Conservation (phyloP, 2,797 vertebrate species). For the Premnoplex brunnescens region DNA sequence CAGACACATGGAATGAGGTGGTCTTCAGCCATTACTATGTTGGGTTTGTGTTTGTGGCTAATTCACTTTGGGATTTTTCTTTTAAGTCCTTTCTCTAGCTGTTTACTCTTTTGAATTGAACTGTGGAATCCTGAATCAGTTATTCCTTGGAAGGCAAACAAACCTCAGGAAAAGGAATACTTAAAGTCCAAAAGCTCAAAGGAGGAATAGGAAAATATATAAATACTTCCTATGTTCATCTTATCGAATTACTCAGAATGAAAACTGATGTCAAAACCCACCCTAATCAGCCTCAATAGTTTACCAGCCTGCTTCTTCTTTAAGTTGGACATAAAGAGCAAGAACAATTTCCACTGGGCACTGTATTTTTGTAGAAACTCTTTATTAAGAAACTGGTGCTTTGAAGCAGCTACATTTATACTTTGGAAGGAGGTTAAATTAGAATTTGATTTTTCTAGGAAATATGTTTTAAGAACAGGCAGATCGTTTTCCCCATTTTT, state of each 20-base stretch:
- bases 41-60: not conserved
- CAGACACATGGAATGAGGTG: not conserved
- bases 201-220: not conserved
- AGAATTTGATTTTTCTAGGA: slow-evolving; percentile 13
- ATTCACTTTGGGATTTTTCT: not conserved
- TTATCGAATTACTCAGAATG: not conserved
- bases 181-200: not conserved
- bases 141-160: not conserved
- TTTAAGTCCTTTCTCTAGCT: not conserved
- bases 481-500: not conserved
- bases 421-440: not conserved
- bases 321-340: not conserved
- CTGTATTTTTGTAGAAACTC: not conserved
- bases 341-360: not conserved
- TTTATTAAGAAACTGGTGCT: not conserved
- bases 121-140: not conserved
- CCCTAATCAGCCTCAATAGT: not conserved
- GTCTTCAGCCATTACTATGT: not conserved
- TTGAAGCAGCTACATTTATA: not conserved
- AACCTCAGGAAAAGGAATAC: not conserved
- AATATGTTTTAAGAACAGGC: not conserved
- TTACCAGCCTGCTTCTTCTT: not conserved
- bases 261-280: not conserved
- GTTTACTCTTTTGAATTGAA: not conserved
- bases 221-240: not conserved